Evolutionary conservation across 2,888 invertebrate genomes (phyloP).

Genomic region (Himalopsyche japonica): DNA sequence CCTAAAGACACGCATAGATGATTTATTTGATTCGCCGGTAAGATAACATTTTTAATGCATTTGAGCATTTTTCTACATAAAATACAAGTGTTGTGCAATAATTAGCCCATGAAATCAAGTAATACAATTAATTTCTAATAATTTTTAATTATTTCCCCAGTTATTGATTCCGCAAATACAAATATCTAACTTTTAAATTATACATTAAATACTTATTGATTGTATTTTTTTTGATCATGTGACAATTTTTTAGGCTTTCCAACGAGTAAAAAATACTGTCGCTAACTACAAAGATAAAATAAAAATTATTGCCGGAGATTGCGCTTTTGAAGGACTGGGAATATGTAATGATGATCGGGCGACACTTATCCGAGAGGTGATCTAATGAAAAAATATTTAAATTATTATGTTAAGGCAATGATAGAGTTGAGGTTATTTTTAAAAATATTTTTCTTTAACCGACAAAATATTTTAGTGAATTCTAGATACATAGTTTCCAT

Average conservation of each 20-base stretch:
- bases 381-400: not conserved
- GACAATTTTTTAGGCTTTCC: conserved; percentile 42
- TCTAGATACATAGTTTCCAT: no score
- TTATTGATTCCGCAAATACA: no score
- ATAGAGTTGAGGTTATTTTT: not conserved
- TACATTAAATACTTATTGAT: no score
- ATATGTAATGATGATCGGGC: conserved; percentile 47
- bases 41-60: conserved; percentile 44
- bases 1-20: conserved; percentile 65
- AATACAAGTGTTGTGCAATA: no score
- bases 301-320: conserved; percentile 50
- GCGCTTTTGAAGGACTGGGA: conserved; percentile 47
- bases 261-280: conserved; percentile 41
- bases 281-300: conserved; percentile 49
- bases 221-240: no score
- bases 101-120: no score
- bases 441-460: no score
- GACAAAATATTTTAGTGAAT: no score
- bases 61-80: no score
- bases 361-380: conserved; percentile 42
- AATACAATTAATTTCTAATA: no score
- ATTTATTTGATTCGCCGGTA: conserved; percentile 71
- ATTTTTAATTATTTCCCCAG: no score
- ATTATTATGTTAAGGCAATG: not conserved
- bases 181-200: no score